Percentiles rank a stretch among this genome's conserved stretches.
phyloP scores from a whole-genome alignment of 2,797 vertebrate species.

The Chaenodraco wilsoni region DNA sequence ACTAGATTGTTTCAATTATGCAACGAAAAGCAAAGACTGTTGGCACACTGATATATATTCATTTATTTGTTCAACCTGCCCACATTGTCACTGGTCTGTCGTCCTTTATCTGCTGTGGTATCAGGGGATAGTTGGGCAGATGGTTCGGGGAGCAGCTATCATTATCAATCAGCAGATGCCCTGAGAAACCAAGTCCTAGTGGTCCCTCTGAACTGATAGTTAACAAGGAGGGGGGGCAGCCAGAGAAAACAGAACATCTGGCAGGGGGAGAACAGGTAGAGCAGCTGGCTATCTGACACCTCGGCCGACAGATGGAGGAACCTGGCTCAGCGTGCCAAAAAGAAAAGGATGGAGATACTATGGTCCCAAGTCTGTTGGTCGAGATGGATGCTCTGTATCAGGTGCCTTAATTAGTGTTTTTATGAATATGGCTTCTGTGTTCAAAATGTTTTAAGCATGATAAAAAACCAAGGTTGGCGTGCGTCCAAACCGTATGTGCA shows the following conservation, averaged over 20 bases:
- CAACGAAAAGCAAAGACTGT: background rate
- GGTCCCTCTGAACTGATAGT: constrained; percentile 26
- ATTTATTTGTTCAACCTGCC: background rate
- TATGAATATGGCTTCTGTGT: background rate
- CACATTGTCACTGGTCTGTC: background rate
- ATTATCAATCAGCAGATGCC: constrained; percentile 38
- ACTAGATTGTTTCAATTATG: background rate
- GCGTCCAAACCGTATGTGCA: background rate
- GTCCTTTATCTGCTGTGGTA: constrained; percentile 27
- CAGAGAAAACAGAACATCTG: constrained; percentile 60
- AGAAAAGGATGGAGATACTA: constrained; percentile 15
- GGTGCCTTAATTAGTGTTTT: background rate
- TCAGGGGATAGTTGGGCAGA: constrained; percentile 48
- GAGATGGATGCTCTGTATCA: constrained; percentile 13
- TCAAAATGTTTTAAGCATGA: background rate
- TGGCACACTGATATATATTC: background rate
- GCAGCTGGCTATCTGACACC: constrained; percentile 39
- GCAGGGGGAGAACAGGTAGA: constrained; percentile 37
- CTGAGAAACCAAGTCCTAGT: constrained; percentile 43
- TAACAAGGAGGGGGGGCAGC: constrained; percentile 42
- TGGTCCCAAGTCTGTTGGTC: constrained; percentile 33
- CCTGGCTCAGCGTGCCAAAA: constrained; percentile 9
- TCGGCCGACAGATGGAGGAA: constrained; percentile 35
- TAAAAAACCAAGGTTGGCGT: background rate
- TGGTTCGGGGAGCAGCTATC: constrained; percentile 43